Evolutionary conservation across 2,888 invertebrate species (phyloP), one percentile per base, ranked within the genome.

Genomic region (Leptinotarsa juncta): DNA sequence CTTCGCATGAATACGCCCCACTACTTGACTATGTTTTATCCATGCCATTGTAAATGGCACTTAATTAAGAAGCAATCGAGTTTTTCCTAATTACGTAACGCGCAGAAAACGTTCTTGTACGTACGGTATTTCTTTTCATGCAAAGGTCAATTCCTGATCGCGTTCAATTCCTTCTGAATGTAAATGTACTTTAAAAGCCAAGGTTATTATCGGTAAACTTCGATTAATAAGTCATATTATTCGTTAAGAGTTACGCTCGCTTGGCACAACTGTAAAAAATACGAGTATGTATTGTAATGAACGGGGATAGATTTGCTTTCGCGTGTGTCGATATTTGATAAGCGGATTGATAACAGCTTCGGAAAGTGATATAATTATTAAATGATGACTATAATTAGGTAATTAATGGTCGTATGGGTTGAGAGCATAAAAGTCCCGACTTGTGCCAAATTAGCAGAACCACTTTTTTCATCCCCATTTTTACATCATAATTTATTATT

Each of bases 131-230:
- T 67, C 42, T 67, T 62, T 72, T 50, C 51, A 49, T 50, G 49
- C 55, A 79, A 79, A 79, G 75, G 74, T 77, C 77, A 76, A 74
- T 77, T 72, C 70, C 70, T 70, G 72, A 66, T 74, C 55, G 73
- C 68, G 67, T 72, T 72, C 71, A 65, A 73, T 73, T 77, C 73
- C 76, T 74, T 69, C 55, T 73, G 68, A 71, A 79, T 77, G 77
- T 75, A 76, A 79, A 77, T 74, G 72, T 72, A 74, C 76, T 74
- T 76, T 76, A 76, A 77, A 78, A 79, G 77, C 77, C 79, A 79
- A 78, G 78, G 78, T 78, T 78, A 74, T 67, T 71, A 62, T 74
- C 67, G 71, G 60, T 69, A 74, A 71, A 71, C 67, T 75, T 72
- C 66, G 50, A 69, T 67, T 70, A 42, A 62, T 62, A 32, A 32